Evolutionary conservation across 1,140 invertebrate genomes (phyloP).

Genomic region (Reticulitermes speratus): DNA sequence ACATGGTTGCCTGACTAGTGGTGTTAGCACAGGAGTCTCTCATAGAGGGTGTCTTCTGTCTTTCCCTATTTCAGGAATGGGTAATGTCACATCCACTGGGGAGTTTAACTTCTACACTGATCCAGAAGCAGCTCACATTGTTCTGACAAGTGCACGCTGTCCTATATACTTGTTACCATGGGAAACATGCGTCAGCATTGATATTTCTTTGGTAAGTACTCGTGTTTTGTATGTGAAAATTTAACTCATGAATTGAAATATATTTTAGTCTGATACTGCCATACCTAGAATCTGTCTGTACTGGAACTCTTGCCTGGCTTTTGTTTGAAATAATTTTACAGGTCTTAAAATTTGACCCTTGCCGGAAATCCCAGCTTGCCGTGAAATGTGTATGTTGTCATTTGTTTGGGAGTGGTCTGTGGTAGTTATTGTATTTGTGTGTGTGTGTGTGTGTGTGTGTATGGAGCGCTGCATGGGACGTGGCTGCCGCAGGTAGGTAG

Average conservation of each 20-base stretch:
- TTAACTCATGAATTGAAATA: neutral
- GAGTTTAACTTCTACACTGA: conserved; percentile 81
- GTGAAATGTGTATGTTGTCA: too few species aligned
- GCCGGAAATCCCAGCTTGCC: too few species aligned
- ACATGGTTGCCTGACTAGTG: too few species aligned
- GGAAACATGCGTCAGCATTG: conserved; percentile 57
- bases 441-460: too few species aligned
- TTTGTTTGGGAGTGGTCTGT: too few species aligned
- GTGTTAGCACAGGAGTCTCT: too few species aligned
- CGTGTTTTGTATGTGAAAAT: neutral
- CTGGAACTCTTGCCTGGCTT: neutral
- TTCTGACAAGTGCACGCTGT: conserved; percentile 55
- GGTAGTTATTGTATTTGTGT: too few species aligned
- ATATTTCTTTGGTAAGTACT: conserved; percentile 52
- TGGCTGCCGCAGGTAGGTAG: too few species aligned
- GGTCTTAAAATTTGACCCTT: too few species aligned
- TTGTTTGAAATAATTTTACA: neutral
- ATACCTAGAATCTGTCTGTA: neutral
- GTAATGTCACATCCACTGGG: conserved; percentile 64
- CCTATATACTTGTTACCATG: conserved; percentile 64
- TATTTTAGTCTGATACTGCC: neutral
- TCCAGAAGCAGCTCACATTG: conserved; percentile 74
- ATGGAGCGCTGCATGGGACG: too few species aligned
- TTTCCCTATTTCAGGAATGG: conserved; percentile 52
- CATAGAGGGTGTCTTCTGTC: too few species aligned